phyloP scores from a whole-genome alignment of 1,140 invertebrate genomes.

The Drosophila pectinifera region DNA sequence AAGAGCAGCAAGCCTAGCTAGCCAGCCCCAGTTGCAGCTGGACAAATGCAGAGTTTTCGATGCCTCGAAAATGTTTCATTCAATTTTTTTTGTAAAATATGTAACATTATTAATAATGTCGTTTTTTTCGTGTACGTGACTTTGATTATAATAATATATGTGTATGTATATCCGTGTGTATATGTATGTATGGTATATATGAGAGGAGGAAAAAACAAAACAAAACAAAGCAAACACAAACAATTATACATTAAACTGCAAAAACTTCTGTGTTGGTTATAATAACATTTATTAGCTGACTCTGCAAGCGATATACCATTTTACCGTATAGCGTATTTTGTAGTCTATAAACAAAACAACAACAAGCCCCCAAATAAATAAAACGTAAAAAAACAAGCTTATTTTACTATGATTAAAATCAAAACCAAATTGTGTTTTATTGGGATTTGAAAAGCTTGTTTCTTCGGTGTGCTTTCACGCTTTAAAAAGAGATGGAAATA shows the following conservation, averaged over 20 bases:
- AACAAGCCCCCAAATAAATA: slow-evolving; percentile 31
- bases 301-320: slow-evolving; percentile 71
- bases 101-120: slow-evolving; percentile 17
- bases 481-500: slow-evolving; percentile 4
- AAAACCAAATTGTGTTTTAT: background rate
- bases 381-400: slow-evolving; percentile 31
- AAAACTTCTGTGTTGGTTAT: slow-evolving; percentile 40
- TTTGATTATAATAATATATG: slow-evolving; percentile 41
- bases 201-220: slow-evolving; percentile 11
- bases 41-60: slow-evolving; percentile 21
- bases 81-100: slow-evolving; percentile 4
- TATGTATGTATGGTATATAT: slow-evolving; percentile 37
- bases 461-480: background rate
- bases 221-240: slow-evolving; percentile 9
- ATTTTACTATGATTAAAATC: slow-evolving; percentile 42
- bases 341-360: slow-evolving; percentile 57
- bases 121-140: slow-evolving; percentile 29
- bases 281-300: slow-evolving; percentile 49
- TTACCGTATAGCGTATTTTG: slow-evolving; percentile 78
- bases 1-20: slow-evolving; percentile 42
- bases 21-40: slow-evolving; percentile 24
- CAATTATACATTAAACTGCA: slow-evolving; percentile 27
- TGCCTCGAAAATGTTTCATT: slow-evolving; percentile 26
- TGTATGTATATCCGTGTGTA: slow-evolving; percentile 40
- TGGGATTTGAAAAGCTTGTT: background rate